A percentile compares a stretch with the other conserved stretches of the same genome.
phyloP scores from a whole-genome alignment of 2,113 vertebrate genomes.

The Hydrolagus affinis region DNA sequence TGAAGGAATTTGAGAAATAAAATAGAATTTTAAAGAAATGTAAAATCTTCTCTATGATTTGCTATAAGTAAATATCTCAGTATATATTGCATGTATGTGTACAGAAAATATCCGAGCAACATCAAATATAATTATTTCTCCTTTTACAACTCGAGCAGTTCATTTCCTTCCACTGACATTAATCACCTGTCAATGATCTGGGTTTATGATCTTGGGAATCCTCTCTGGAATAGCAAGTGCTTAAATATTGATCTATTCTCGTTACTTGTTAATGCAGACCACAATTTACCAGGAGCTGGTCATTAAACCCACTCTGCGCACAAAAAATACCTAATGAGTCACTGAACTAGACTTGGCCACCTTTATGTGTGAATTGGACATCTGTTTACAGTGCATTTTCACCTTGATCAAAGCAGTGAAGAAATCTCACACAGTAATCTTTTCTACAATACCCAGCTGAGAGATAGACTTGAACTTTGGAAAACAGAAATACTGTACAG shows the following conservation, averaged over 20 bases:
- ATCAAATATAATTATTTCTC: constrained; percentile 5
- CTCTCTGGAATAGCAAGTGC: not conserved
- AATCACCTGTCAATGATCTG: not conserved
- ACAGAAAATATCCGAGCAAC: not conserved
- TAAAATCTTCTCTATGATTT: too few species aligned
- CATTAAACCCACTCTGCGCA: not conserved
- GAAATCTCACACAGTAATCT: not conserved
- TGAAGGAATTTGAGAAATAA: too few species aligned
- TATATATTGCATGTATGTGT: too few species aligned
- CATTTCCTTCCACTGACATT: not conserved
- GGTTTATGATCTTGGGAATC: not conserved
- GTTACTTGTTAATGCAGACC: not conserved
- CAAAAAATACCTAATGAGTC: not conserved
- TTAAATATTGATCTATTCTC: not conserved
- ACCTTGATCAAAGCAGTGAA: not conserved
- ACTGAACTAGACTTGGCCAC: not conserved
- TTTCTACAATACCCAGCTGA: not conserved
- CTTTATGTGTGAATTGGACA: not conserved
- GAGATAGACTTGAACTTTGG: not conserved
- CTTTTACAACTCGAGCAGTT: not conserved
- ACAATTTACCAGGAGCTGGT: not conserved
- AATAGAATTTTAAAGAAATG: too few species aligned
- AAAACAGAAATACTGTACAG: not conserved
- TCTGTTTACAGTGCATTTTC: not conserved
- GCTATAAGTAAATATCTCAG: too few species aligned